Percentiles rank a stretch among this genome's conserved stretches.
Evolutionary conservation across 37 sponge, comb jelly and placozoan species (phyloP).

Genomic region (Spongia lamella): DNA sequence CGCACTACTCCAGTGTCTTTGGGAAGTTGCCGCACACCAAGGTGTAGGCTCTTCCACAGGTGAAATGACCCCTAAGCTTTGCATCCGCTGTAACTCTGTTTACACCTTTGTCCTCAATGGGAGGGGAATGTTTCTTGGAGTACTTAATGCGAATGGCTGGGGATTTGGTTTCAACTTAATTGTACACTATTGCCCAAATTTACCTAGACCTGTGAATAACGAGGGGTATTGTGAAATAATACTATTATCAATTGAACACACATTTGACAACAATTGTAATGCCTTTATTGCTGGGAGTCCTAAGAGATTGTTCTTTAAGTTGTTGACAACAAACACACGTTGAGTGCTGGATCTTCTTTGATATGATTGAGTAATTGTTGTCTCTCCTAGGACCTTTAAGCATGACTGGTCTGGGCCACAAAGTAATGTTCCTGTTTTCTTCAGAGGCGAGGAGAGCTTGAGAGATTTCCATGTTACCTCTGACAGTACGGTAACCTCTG

Average conservation of each 20-base stretch:
- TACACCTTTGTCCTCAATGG: conserved; percentile 6
- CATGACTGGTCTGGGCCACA: not conserved
- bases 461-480: not conserved
- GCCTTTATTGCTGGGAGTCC: conserved; percentile 6
- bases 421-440: not conserved
- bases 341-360: not conserved
- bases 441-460: conserved; percentile 7
- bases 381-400: not conserved
- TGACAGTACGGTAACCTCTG: conserved; percentile 5
- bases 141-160: not conserved
- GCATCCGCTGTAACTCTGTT: not conserved
- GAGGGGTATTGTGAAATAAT: not conserved
- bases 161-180: not conserved
- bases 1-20: not conserved
- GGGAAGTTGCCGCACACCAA: conserved; percentile 6
- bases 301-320: conserved; percentile 8
- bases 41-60: conserved; percentile 12
- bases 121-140: not conserved
- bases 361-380: not conserved
- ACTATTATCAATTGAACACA: not conserved
- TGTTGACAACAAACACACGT: not conserved
- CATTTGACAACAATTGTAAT: not conserved
- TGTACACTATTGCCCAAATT: not conserved
- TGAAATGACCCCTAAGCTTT: not conserved
- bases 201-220: not conserved